These are phyloP conservation scores for Lutra lutra DNA, from an alignment of 2,797 vertebrate genomes.

Conservation along the genomic window DNA sequence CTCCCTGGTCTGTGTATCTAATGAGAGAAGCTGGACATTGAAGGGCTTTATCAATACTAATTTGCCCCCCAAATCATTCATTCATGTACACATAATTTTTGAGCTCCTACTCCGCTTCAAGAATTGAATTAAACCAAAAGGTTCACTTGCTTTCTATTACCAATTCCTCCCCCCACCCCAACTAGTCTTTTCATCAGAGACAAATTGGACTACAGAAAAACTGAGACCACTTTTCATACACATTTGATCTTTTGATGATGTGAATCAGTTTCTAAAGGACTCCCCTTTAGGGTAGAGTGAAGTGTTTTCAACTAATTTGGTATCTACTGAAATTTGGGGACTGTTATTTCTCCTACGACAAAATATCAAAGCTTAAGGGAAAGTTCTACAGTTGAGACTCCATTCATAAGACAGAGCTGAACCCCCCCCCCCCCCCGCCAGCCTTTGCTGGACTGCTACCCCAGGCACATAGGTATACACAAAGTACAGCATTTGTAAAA, in stretches of 20 bases:
- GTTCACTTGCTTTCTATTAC: not conserved
- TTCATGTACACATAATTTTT: conserved; percentile 12
- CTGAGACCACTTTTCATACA: not conserved
- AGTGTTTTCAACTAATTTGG: conserved; percentile 13
- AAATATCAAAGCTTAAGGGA: conserved; percentile 29
- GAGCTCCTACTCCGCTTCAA: not conserved
- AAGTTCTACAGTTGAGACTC: not conserved
- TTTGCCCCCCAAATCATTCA: not conserved
- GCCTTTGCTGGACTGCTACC: not conserved
- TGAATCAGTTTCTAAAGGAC: not conserved
- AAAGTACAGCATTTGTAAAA: not conserved
- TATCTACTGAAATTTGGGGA: not conserved
- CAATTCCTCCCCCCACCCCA: not conserved
- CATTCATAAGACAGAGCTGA: not conserved
- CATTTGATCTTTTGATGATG: not conserved
- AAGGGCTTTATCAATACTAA: not conserved
- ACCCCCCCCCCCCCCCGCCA: too few relatives aligned
- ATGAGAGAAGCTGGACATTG: not conserved
- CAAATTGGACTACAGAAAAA: not conserved
- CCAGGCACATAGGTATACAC: not conserved
- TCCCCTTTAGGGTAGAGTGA: not conserved
- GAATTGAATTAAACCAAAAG: not conserved
- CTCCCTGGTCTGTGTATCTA: not conserved
- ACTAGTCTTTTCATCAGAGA: not conserved
- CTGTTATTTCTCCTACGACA: not conserved